Evolutionary conservation across 92 coral and sea anemone species (phyloP), one percentile per base, ranked within the genome.

Genomic region (Virgularia gustaviana): DNA sequence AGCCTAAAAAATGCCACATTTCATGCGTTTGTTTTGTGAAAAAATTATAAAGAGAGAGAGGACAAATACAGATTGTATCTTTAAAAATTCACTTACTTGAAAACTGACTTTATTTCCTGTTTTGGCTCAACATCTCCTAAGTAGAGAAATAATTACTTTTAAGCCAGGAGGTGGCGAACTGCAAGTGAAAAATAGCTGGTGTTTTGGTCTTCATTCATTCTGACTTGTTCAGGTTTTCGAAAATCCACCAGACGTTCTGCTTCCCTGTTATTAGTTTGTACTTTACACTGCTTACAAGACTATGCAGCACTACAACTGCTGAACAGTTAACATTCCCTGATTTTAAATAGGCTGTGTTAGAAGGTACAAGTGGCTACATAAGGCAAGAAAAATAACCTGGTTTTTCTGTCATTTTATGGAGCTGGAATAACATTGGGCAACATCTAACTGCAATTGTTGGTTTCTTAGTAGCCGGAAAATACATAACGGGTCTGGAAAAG

Each of bases 381-480:
- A n/a, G 25, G 62, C 23, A 11, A 55, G 25, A 29, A 20, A 22
- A 55, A 55, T 15, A 55, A 35, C 43, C 68, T 39, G 35, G 49
- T 20, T 39, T 65, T 5, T 52, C 55, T 15, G n/a, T 15, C n/a
- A 15, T 47, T 47, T 19, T 15, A 4, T 4, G 88, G n/a, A 86
- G 86, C 32, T 92, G 82, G 83, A 92, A 92, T 16, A 86, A 71
- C 42, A 84, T 62, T 4, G 98, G 98, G 36, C 98, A 92, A 63
- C 94, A 92, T 30, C 90, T 77, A 47, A 92, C 96, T 22, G 98
- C 96, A 27, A 92, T 82, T 4, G 98, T 87, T 32, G 98, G 90
- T 76, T 92, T 92, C 63, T 92, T 87, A 10, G 96, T 87, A 28
- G 94, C 90, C 25, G 95, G 98, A 30, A 89, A 85, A 65, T 84